Evolutionary conservation across 2,797 vertebrate species (phyloP).

Genomic region (Clangula hyemalis): DNA sequence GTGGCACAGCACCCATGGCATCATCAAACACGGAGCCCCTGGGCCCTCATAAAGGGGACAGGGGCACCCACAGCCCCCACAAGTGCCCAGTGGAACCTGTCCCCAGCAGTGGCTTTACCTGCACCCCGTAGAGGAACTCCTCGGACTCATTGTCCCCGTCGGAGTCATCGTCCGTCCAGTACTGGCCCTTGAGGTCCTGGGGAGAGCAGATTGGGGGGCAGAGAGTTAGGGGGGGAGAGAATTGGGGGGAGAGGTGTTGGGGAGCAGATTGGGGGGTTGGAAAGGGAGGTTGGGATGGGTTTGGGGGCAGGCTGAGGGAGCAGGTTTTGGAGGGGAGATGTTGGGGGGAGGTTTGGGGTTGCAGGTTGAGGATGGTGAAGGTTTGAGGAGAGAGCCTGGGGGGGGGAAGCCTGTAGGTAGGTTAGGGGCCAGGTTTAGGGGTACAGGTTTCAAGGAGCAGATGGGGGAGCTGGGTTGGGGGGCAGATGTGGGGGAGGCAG

Average conservation of each 20-base stretch:
- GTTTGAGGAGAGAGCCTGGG: no score
- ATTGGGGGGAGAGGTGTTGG: neutral
- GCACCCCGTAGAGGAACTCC: constrained; percentile 96
- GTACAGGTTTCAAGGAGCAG: neutral
- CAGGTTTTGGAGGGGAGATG: no score
- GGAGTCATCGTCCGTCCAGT: constrained; percentile 97
- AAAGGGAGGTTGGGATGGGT: no score
- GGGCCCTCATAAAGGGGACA: fast-evolving
- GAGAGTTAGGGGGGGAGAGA: neutral
- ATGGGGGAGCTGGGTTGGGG: no score
- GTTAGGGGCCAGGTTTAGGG: neutral
- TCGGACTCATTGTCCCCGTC: constrained; percentile 98
- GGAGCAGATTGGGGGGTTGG: neutral
- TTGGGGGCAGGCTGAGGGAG: neutral
- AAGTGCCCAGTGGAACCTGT: fast-evolving
- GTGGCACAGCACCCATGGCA: neutral
- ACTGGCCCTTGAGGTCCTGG: constrained; percentile 97
- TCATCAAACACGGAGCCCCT: fast-evolving
- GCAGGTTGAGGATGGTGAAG: neutral
- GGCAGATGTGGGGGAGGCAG: fast-evolving
- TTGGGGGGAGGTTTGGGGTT: neutral
- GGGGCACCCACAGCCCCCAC: fast-evolving
- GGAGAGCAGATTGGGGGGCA: neutral
- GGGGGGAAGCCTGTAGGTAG: no score
- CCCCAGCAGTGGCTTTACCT: constrained; percentile 76